Evolutionary conservation across 2,888 invertebrate genomes (phyloP).

Genomic region (Oxytorus armatus): DNA sequence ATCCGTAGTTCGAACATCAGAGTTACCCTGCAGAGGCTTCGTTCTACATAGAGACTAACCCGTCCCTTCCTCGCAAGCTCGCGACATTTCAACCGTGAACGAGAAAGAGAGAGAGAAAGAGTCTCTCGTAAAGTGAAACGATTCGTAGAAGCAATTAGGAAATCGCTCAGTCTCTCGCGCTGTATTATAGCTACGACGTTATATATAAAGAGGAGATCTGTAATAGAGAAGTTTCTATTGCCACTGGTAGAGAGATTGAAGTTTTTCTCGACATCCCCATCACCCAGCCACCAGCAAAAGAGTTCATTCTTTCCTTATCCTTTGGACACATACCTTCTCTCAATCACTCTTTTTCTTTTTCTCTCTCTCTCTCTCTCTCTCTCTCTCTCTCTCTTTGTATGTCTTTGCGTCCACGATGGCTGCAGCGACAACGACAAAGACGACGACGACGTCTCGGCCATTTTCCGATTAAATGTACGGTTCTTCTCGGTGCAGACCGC

Average conservation of each 20-base stretch:
- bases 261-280: conserved; percentile 41
- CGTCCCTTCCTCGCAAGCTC: conserved; percentile 13
- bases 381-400: conserved; percentile 5
- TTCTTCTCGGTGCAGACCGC: conserved; percentile 7
- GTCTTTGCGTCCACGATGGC: conserved; percentile 8
- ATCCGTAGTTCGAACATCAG: conserved; percentile 33
- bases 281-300: conserved; percentile 16
- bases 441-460: conserved; percentile 46
- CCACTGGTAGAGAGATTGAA: conserved; percentile 45
- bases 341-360: too few species aligned
- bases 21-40: conserved; percentile 17
- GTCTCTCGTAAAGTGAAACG: conserved; percentile 59
- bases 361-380: too few species aligned
- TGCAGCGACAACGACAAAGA: conserved; percentile 18
- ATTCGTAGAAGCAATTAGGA: conserved; percentile 63
- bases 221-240: conserved; percentile 54
- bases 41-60: conserved; percentile 40
- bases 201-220: neutral
- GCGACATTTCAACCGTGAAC: conserved; percentile 53
- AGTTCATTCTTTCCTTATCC: conserved; percentile 12
- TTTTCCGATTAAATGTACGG: conserved; percentile 54
- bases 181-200: conserved; percentile 46
- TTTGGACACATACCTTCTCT: conserved; percentile 10
- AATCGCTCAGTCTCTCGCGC: conserved; percentile 47
- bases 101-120: conserved; percentile 8